A percentile compares a stretch with the other conserved stretches of the same genome.
Conservation (phyloP, 1,140 invertebrate species). For the Trichonephila clavipes region DNA sequence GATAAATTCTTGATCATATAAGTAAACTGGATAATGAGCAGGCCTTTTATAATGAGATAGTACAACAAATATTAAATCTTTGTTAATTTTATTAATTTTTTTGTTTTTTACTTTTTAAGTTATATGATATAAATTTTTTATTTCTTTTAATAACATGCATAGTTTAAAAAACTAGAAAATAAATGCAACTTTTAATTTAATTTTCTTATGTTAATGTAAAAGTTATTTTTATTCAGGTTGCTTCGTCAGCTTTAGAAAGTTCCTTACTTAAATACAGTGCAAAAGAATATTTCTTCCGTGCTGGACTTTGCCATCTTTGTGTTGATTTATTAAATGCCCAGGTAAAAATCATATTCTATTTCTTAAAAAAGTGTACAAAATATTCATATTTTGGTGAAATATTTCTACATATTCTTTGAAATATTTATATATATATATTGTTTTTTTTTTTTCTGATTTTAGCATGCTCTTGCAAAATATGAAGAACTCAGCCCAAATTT, state of each 20-base stretch:
- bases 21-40: too few species aligned
- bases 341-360: conserved; percentile 66
- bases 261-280: conserved; percentile 98
- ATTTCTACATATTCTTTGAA: not conserved
- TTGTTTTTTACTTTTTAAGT: too few species aligned
- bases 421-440: not conserved
- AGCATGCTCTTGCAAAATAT: conserved; percentile 95
- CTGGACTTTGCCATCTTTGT: conserved; percentile 95
- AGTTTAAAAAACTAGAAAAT: too few species aligned
- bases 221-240: conserved; percentile 85
- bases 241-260: conserved; percentile 94
- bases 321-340: conserved; percentile 96
- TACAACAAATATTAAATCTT: too few species aligned
- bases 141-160: too few species aligned
- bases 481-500: conserved; percentile 97
- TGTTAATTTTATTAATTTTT: too few species aligned
- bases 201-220: too few species aligned
- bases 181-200: too few species aligned
- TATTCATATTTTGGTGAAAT: not conserved
- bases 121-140: too few species aligned
- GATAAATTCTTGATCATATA: too few species aligned
- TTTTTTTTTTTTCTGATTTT: not conserved
- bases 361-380: too few species aligned
- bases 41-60: too few species aligned
- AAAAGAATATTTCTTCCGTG: conserved; percentile 99